phyloP scores from a whole-genome alignment of 1,140 invertebrate species.

The Mercenaria mercenaria region DNA sequence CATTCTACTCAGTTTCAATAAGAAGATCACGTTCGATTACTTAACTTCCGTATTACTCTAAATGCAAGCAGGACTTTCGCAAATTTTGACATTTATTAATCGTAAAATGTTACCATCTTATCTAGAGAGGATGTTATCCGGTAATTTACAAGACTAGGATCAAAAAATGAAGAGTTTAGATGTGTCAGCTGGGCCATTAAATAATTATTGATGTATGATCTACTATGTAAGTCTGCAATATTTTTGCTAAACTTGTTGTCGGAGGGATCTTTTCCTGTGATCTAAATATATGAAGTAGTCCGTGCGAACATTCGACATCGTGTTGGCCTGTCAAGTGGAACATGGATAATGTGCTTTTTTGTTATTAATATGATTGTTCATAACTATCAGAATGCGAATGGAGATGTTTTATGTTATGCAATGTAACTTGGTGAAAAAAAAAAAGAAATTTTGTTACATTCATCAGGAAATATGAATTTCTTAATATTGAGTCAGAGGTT shows the following conservation, averaged over 20 bases:
- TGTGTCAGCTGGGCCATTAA: conserved; percentile 24
- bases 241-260: conserved; percentile 13
- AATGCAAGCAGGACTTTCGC: not conserved
- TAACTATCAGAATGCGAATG: not conserved
- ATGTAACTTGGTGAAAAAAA: conserved; percentile 1
- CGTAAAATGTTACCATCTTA: not conserved
- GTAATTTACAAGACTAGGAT: conserved; percentile 17
- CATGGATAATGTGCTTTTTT: not conserved
- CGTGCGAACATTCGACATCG: conserved; percentile 6
- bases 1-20: not conserved
- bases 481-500: not conserved
- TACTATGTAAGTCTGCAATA: not conserved
- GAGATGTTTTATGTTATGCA: not conserved
- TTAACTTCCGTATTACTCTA: conserved; percentile 28
- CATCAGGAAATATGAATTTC: conserved; percentile 11
- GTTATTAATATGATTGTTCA: conserved; percentile 9
- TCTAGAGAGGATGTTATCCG: conserved; percentile 14
- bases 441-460: not conserved
- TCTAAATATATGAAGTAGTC: not conserved
- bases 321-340: conserved; percentile 8
- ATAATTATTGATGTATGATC: conserved; percentile 23
- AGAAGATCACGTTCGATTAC: conserved; percentile 33
- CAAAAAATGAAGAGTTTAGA: conserved; percentile 26
- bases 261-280: not conserved
- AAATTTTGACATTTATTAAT: conserved; percentile 43